Evolutionary conservation across 1,140 invertebrate species (phyloP), one percentile per base, ranked within the genome.

Genomic region (Tyrophagus putrescentiae): DNA sequence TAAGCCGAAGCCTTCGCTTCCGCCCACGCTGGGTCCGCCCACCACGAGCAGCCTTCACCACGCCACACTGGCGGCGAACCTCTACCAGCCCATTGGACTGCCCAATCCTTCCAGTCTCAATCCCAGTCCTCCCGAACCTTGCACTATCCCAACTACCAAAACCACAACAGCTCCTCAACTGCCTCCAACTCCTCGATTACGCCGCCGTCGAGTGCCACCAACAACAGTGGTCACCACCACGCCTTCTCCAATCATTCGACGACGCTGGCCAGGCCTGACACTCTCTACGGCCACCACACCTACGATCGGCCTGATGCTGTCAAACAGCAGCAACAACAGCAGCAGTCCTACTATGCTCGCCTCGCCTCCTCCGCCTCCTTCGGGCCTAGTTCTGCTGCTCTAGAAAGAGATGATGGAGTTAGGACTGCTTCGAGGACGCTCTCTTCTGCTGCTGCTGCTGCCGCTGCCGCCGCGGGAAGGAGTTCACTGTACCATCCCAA

Each of bases 301-400:
- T 54, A 54, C 27, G 52, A 54, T 33, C 52, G 52, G 25, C 52
- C 28, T 33, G 52, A 54, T 33, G 32, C 52, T 31, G 27, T 54
- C 27, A 54, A 54, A 33, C 52, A 53, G 7, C 50, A 54, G 18
- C 45, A 9, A 7, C 21, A 7, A 7, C 45, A 48, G 45, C 45
- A n/a, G n/a, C n/a, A n/a, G n/a, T n/a, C 45, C 7, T 48, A 48
- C 18, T 48, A 25, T 29, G 7, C 45, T 7, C 7, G 7, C 21
- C 7, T 6, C 7, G 25, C 25, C 41, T 21, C 41, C 18, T 42
- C 3, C 25, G 6, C 25, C 41, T n/a, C n/a, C n/a, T n/a, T n/a
- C n/a, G n/a, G n/a, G n/a, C n/a, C n/a, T n/a, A n/a, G n/a, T n/a
- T n/a, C n/a, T n/a, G n/a, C n/a, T n/a, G n/a, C n/a, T n/a, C n/a